Evolutionary conservation across 2,888 invertebrate genomes (phyloP), one percentile per base, ranked within the genome.

Genomic region (Chorisops tibialis): DNA sequence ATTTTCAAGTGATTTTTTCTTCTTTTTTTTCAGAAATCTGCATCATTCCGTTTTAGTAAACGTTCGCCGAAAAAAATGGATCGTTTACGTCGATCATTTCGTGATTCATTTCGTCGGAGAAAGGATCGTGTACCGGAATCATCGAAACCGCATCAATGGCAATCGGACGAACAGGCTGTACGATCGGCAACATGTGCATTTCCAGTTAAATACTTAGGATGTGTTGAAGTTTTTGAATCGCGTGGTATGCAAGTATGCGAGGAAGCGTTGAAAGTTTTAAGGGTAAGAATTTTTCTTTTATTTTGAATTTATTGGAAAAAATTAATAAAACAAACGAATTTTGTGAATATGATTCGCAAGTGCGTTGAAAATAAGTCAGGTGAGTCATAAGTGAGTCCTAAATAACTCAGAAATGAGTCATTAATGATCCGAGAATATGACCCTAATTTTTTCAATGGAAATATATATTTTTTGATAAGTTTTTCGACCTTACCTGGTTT

Each of bases 231-330:
- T 39, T 98, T 95, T 81, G 99, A 99, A 81, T 97, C 97, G 7
- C 85, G 99, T 74, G 99, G 99, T 52, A 99, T 99, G 96, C 95
- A 96, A 81, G 95, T 98, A 64, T 99, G 99, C 82, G 99, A 99
- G 79, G 97, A 97, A 79, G 99, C 99, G 54, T 85, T 99, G 66
- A 98, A 97, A 83, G 93, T 95, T 68, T 85, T 99, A 66, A 86
- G 95, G 83, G 96, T 96, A 79, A 86, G 89, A 49, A 30, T 14
- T 50, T 50, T 50, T 50, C 38, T 5, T 18, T 38, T 4, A 19
- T 39, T 14, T n/a, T n/a, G n/a, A n/a, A n/a, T n/a, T n/a, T n/a
- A n/a, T n/a, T n/a, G n/a, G n/a, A n/a, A n/a, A n/a, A n/a, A n/a
- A n/a, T n/a, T n/a, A n/a, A n/a, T n/a, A n/a, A n/a, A n/a, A n/a